Conservation (phyloP, 1,140 invertebrate species). For the Ephestia elutella region DNA sequence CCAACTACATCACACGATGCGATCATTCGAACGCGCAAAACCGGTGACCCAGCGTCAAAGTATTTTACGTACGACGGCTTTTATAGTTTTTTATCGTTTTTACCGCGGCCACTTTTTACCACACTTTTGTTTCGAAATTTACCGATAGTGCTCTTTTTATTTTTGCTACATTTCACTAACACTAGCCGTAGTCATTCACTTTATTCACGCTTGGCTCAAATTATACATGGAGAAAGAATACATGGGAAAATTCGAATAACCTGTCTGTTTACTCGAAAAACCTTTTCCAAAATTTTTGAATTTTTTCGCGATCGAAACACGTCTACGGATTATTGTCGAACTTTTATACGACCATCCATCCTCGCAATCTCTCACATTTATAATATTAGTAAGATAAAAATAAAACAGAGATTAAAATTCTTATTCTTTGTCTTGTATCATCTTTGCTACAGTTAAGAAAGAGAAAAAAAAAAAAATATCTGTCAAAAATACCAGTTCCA, state of each 20-base stretch:
- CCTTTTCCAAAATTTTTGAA: no score
- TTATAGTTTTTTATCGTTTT: conserved; percentile 7
- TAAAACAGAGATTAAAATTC: no score
- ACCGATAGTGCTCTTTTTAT: conserved; percentile 30
- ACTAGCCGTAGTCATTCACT: conserved; percentile 39
- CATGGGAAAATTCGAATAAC: background rate
- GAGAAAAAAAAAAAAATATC: background rate
- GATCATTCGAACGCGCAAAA: background rate
- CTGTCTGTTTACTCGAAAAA: no score
- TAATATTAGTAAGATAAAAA: no score
- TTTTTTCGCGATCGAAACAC: no score
- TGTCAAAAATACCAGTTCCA: conserved; percentile 8
- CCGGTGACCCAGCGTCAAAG: background rate
- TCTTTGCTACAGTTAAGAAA: no score
- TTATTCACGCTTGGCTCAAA: conserved; percentile 39
- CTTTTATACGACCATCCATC: no score
- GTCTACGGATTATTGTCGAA: no score
- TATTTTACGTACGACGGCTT: conserved; percentile 4
- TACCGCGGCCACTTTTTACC: conserved; percentile 20
- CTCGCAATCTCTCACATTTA: no score
- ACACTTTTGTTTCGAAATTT: conserved; percentile 46
- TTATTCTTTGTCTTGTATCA: no score
- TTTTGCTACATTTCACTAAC: conserved; percentile 38
- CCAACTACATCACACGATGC: background rate
- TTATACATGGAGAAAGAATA: conserved; percentile 23